Evolutionary conservation across 2,797 vertebrate genomes (phyloP).

Genomic region (Podarcis lilfordi): DNA sequence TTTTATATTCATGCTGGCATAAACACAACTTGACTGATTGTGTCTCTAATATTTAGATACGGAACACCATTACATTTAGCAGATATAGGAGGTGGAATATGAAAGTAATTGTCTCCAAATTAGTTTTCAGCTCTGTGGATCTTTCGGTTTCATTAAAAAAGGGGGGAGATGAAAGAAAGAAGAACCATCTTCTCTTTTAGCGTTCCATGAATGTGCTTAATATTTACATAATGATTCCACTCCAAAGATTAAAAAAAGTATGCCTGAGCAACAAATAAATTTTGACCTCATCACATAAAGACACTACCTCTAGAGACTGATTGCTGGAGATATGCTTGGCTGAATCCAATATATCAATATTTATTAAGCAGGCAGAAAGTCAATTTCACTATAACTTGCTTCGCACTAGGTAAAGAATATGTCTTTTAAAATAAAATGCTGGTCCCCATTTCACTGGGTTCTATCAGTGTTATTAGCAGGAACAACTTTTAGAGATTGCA

Average conservation of each 20-base stretch:
- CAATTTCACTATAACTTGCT: slow-evolving; percentile 71
- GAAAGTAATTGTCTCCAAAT: slow-evolving; percentile 27
- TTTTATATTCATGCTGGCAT: slow-evolving; percentile 22
- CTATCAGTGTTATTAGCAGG: slow-evolving; percentile 25
- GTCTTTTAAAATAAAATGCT: slow-evolving; percentile 48
- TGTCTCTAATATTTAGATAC: slow-evolving; percentile 1
- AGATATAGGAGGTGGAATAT: slow-evolving; percentile 6
- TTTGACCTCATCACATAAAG: slow-evolving; percentile 65
- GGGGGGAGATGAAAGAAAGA: background rate
- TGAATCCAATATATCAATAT: slow-evolving; percentile 76
- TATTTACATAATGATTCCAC: slow-evolving; percentile 66
- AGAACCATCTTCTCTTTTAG: slow-evolving; percentile 45
- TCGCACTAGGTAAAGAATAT: slow-evolving; percentile 56
- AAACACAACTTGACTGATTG: slow-evolving; percentile 31
- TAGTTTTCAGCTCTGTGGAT: slow-evolving; percentile 11
- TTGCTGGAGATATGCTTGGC: slow-evolving; percentile 63
- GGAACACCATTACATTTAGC: slow-evolving; percentile 15
- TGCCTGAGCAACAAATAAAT: slow-evolving; percentile 71
- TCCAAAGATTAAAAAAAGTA: slow-evolving; percentile 68
- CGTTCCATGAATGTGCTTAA: slow-evolving; percentile 54
- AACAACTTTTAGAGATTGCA: slow-evolving; percentile 19
- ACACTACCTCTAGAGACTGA: slow-evolving; percentile 73
- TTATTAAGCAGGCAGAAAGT: slow-evolving; percentile 78
- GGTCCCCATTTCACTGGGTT: slow-evolving; percentile 30
- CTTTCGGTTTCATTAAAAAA: background rate